phyloP scores from a whole-genome alignment of 2,113 vertebrate genomes.

The Fregetta grallaria region DNA sequence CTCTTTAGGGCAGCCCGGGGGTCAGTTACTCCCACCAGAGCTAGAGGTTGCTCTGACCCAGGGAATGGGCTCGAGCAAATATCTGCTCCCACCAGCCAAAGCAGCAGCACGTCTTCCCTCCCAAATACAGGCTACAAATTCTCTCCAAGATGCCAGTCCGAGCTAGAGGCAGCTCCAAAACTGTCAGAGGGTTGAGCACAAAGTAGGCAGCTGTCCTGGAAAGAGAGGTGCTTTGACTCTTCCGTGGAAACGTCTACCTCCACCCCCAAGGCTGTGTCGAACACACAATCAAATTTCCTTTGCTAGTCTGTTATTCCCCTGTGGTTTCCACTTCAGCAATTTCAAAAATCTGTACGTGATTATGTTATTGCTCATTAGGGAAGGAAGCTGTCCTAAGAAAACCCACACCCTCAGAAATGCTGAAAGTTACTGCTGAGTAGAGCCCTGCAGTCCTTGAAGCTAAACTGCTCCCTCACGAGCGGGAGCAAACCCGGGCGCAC shows the following conservation, averaged over 20 bases:
- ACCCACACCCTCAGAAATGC: neutral
- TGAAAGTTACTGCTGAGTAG: accelerated
- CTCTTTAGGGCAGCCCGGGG: neutral
- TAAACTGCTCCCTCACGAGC: accelerated
- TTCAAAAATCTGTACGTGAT: neutral
- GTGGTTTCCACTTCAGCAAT: conserved; percentile 49
- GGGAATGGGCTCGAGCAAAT: accelerated
- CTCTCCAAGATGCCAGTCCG: neutral
- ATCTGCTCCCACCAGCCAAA: neutral
- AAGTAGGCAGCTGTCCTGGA: neutral
- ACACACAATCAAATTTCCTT: neutral
- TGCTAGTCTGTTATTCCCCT: neutral
- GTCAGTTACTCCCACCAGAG: no score
- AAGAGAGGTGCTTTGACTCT: neutral
- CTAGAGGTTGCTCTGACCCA: neutral
- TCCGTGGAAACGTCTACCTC: neutral
- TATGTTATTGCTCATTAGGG: neutral
- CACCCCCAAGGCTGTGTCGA: accelerated
- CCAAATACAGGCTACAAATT: neutral
- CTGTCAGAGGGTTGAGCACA: neutral
- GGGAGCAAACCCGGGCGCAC: no score
- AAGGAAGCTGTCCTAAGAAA: neutral
- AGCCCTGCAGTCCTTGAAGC: neutral
- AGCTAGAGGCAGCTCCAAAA: neutral
- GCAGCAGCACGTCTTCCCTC: neutral